Evolutionary conservation across 2,888 invertebrate genomes (phyloP).

Genomic region (Papilio gigon): DNA sequence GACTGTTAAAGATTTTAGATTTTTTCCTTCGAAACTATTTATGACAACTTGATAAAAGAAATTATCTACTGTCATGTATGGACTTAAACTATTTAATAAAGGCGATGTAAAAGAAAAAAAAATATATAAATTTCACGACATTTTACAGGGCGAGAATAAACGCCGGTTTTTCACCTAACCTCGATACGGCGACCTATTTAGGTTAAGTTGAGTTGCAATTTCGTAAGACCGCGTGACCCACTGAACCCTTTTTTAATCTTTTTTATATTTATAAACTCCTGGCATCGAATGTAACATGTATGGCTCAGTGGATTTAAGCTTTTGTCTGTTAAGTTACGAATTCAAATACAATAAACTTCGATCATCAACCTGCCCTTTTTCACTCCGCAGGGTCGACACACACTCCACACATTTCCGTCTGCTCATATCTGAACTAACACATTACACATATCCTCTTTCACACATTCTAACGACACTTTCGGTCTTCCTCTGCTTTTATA

Average conservation of each 20-base stretch:
- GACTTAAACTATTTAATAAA: neutral
- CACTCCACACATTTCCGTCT: too few species aligned
- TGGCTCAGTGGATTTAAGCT: neutral
- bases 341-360: too few species aligned
- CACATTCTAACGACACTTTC: too few species aligned
- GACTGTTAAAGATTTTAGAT: too few species aligned
- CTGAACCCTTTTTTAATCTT: conserved; percentile 24
- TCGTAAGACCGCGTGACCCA: conserved; percentile 23
- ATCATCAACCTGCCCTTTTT: too few species aligned
- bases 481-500: too few species aligned
- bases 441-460: too few species aligned
- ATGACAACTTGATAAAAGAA: too few species aligned
- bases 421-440: too few species aligned
- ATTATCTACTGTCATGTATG: too few species aligned
- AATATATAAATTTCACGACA: neutral
- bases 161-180: conserved; percentile 22
- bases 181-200: conserved; percentile 15
- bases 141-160: conserved; percentile 7
- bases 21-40: too few species aligned
- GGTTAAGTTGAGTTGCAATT: conserved; percentile 22
- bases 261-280: conserved; percentile 18
- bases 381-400: too few species aligned
- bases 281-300: neutral
- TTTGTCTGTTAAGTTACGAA: neutral
- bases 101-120: neutral